A percentile compares a stretch with the other conserved stretches of the same genome.
phyloP scores from a whole-genome alignment of 2,888 invertebrate species.

The Willowsia nigromaculata region DNA sequence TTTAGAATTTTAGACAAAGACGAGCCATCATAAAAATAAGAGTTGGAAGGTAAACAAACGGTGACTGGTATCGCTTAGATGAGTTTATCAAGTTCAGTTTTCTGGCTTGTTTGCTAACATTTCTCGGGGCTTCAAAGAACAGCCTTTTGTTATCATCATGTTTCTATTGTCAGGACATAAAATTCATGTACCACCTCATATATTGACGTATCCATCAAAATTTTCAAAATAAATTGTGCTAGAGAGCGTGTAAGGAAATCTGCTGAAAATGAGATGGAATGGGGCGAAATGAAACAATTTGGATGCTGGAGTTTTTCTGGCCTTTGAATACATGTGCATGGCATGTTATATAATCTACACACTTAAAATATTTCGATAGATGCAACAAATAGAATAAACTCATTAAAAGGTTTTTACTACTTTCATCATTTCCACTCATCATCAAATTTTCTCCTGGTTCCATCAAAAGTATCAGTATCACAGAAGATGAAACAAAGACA shows the following conservation, averaged over 20 bases:
- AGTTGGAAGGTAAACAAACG: conserved; percentile 31
- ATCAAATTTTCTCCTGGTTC: background rate
- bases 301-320: background rate
- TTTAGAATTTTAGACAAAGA: no score
- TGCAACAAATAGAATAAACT: background rate
- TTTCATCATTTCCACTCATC: background rate
- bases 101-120: background rate
- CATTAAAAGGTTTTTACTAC: conserved; percentile 12
- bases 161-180: background rate
- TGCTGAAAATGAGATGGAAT: background rate
- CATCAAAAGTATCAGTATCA: background rate
- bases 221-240: background rate
- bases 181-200: background rate
- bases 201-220: conserved; percentile 8
- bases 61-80: conserved; percentile 34
- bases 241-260: no score
- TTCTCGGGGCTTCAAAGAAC: background rate
- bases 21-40: background rate
- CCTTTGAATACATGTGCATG: background rate
- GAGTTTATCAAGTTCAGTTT: background rate
- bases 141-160: background rate
- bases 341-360: no score
- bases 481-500: background rate
- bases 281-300: background rate
- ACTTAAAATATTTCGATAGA: background rate